A percentile compares a stretch with the other conserved stretches of the same genome.
These are phyloP conservation scores for Ephestia elutella DNA, from an alignment of 1,140 invertebrate genomes.

Conservation along the genomic window DNA sequence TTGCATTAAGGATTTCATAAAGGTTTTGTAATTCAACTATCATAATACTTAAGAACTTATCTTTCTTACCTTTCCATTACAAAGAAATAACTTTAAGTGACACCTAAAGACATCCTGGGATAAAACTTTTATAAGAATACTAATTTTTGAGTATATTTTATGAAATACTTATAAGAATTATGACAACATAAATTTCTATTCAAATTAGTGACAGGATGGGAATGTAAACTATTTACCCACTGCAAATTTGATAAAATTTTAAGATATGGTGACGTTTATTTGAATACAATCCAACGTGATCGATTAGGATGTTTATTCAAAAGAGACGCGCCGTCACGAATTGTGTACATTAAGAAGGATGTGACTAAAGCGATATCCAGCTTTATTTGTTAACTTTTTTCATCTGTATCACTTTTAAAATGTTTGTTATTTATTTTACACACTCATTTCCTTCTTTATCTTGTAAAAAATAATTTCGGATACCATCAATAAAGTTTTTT, in stretches of 20 bases:
- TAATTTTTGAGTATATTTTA: too few species aligned
- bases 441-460: constrained; percentile 16
- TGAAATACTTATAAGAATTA: too few species aligned
- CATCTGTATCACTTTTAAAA: not conserved
- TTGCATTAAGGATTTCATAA: too few species aligned
- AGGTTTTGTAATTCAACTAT: too few species aligned
- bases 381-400: constrained; percentile 7
- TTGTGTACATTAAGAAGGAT: constrained; percentile 14
- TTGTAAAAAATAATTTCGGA: not conserved
- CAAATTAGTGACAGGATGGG: too few species aligned
- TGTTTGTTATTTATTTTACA: constrained; percentile 2
- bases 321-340: constrained; percentile 1
- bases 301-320: constrained; percentile 8
- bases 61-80: too few species aligned
- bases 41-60: too few species aligned
- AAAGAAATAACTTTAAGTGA: too few species aligned
- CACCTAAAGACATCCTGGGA: too few species aligned
- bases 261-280: not conserved
- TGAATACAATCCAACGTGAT: constrained; percentile 8
- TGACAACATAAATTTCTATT: too few species aligned
- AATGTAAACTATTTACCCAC: not conserved
- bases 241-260: not conserved
- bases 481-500: not conserved
- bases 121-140: too few species aligned
- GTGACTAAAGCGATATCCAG: constrained; percentile 7